A percentile compares a stretch with the other conserved stretches of the same genome.
Evolutionary conservation across 2,113 vertebrate genomes (phyloP).

Genomic region (Carollia perspicillata): DNA sequence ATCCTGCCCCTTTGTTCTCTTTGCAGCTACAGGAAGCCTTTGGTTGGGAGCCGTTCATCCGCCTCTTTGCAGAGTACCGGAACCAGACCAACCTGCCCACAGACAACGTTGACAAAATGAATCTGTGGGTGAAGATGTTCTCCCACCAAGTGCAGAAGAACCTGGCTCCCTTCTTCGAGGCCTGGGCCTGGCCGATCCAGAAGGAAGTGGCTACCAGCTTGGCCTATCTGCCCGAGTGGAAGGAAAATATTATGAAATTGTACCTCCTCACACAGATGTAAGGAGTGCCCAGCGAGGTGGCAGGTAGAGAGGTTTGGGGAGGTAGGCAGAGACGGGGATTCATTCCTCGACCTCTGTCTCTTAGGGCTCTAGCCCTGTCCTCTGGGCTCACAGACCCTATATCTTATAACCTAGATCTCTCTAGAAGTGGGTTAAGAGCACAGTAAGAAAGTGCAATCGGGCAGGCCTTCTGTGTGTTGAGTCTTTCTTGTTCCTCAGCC

Average conservation of each 20-base stretch:
- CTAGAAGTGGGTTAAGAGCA: background rate
- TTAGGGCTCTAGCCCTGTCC: slow-evolving; percentile 20
- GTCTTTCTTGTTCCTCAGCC: background rate
- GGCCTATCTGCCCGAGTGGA: slow-evolving; percentile 81
- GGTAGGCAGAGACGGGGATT: slow-evolving; percentile 54
- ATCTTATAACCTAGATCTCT: background rate
- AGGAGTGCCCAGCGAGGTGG: slow-evolving; percentile 60
- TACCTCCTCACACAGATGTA: slow-evolving; percentile 74
- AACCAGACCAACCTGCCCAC: slow-evolving; percentile 74
- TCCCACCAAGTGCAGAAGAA: slow-evolving; percentile 84
- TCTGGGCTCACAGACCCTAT: background rate
- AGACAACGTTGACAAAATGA: slow-evolving; percentile 82
- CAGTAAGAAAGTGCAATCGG: background rate
- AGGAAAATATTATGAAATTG: slow-evolving; percentile 82
- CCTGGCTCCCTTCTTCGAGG: slow-evolving; percentile 83
- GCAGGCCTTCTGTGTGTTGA: background rate
- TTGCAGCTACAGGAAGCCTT: slow-evolving; percentile 84
- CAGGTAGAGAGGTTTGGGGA: slow-evolving; percentile 70
- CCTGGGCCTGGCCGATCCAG: slow-evolving; percentile 86
- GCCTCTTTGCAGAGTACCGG: slow-evolving; percentile 82
- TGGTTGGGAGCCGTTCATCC: slow-evolving; percentile 84
- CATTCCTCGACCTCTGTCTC: slow-evolving; percentile 56
- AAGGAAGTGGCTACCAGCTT: slow-evolving; percentile 78
- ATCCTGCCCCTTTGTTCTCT: background rate
- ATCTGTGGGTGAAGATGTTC: slow-evolving; percentile 83